phyloP scores from a whole-genome alignment of 2,797 vertebrate genomes.

The Mergus octosetaceus region DNA sequence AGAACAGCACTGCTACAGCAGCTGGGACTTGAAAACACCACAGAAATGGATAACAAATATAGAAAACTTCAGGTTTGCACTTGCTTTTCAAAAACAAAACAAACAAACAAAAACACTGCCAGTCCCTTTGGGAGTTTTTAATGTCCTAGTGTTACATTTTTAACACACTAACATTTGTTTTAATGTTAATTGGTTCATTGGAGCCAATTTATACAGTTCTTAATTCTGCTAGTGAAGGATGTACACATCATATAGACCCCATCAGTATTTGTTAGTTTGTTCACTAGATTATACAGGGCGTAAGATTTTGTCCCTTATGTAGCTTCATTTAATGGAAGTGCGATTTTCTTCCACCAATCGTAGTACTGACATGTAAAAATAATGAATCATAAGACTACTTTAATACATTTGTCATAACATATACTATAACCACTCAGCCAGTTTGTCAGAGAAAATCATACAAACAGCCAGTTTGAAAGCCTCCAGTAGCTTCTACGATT shows the following conservation, averaged over 20 bases:
- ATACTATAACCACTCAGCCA: background rate
- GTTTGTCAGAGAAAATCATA: background rate
- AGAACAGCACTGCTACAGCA: background rate
- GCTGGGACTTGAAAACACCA: background rate
- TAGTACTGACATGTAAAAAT: background rate
- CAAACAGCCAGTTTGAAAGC: background rate
- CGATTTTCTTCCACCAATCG: background rate
- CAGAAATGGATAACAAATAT: background rate
- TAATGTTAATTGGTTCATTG: background rate
- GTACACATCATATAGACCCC: background rate
- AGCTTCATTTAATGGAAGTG: background rate
- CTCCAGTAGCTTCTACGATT: background rate
- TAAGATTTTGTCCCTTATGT: background rate
- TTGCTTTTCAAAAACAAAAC: background rate
- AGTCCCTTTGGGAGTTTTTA: background rate
- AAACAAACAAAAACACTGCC: background rate
- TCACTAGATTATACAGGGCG: background rate
- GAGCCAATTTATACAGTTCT: background rate
- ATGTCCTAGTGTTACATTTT: background rate
- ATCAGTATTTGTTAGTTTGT: background rate
- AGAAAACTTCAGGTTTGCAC: background rate
- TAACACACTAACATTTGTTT: too few species aligned
- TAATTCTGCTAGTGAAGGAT: background rate
- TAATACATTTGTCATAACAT: background rate
- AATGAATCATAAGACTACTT: background rate